Conservation (phyloP, 1,140 invertebrate genomes). For the Drosophila parabipectinata region DNA sequence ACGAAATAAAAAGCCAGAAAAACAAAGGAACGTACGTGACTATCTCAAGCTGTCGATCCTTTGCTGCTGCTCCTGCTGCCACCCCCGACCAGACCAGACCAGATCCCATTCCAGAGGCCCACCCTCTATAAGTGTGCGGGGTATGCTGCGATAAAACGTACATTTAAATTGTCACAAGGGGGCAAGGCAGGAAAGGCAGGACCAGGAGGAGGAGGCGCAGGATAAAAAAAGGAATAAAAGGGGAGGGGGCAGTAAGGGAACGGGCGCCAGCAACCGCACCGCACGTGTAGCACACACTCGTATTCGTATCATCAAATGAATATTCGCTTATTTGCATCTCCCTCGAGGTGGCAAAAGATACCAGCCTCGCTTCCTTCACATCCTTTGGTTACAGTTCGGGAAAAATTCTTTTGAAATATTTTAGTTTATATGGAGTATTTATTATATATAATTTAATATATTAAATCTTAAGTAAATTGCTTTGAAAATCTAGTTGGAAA, state of each 20-base stretch:
- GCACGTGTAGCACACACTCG: conserved; percentile 60
- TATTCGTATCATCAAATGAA: conserved; percentile 79
- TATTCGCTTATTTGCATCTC: conserved; percentile 81
- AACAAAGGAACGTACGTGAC: conserved; percentile 74
- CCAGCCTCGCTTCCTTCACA: conserved; percentile 13
- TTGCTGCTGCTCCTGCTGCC: not conserved
- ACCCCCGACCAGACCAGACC: not conserved
- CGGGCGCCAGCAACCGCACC: conserved; percentile 38
- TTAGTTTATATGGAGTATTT: too few relatives aligned
- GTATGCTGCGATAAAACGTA: conserved; percentile 59
- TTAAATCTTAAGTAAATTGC: too few relatives aligned
- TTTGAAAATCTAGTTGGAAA: too few relatives aligned
- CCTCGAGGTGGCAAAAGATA: conserved; percentile 39
- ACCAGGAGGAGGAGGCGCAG: too few relatives aligned
- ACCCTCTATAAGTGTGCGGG: not conserved
- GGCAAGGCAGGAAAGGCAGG: not conserved
- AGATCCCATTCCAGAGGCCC: not conserved
- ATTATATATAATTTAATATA: too few relatives aligned
- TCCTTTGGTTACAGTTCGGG: not conserved
- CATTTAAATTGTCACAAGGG: conserved; percentile 72
- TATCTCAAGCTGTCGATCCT: conserved; percentile 78
- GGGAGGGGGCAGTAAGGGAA: not conserved
- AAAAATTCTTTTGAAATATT: not conserved
- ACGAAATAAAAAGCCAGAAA: conserved; percentile 77
- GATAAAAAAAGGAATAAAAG: not conserved